Evolutionary conservation across 2,113 vertebrate species (phyloP).

Genomic region (Pteropus alecto): DNA sequence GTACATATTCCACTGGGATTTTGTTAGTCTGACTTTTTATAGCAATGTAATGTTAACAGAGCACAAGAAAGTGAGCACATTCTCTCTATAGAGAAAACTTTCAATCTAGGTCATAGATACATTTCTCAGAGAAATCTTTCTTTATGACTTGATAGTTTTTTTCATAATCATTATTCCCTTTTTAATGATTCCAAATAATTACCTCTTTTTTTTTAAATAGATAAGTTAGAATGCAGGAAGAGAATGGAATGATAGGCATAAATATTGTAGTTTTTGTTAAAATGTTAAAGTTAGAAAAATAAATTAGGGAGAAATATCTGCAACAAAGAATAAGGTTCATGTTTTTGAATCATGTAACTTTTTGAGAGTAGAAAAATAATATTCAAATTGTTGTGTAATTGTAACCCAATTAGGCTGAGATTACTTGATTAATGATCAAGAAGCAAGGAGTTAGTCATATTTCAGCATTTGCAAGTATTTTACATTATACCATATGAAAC

Average conservation of each 20-base stretch:
- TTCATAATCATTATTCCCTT: neutral
- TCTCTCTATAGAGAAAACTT: slow-evolving; percentile 62
- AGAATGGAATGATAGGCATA: neutral
- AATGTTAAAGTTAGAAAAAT: neutral
- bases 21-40: slow-evolving; percentile 79
- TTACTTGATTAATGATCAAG: neutral
- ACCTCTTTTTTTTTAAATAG: slow-evolving; percentile 16
- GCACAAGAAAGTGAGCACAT: slow-evolving; percentile 36
- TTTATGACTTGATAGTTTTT: neutral
- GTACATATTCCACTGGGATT: slow-evolving; percentile 78
- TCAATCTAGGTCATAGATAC: slow-evolving; percentile 56
- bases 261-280: neutral
- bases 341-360: neutral
- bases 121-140: slow-evolving; percentile 13
- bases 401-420: neutral
- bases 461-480: neutral
- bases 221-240: neutral
- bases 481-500: neutral
- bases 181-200: slow-evolving; percentile 8
- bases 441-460: neutral
- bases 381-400: neutral
- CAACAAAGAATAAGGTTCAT: neutral
- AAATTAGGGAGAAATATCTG: neutral
- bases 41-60: slow-evolving; percentile 65
- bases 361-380: neutral